phyloP scores from a whole-genome alignment of 1,140 invertebrate species.

The Macrotrachela quadricornifera region DNA sequence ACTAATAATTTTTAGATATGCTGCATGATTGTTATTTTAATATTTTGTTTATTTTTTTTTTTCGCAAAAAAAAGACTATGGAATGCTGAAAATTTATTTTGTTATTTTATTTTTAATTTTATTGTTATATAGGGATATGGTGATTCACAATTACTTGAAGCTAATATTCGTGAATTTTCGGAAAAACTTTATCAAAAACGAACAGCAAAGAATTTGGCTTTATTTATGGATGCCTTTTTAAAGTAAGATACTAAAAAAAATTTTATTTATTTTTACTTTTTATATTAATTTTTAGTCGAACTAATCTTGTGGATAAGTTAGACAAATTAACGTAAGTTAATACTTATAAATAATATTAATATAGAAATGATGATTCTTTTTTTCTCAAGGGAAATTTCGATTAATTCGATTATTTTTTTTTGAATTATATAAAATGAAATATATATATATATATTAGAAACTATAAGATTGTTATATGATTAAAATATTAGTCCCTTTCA shows the following conservation, averaged over 20 bases:
- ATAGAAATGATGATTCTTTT: too few species aligned
- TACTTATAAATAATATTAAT: too few species aligned
- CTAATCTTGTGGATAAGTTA: too few species aligned
- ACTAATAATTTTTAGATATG: neutral
- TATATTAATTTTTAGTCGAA: too few species aligned
- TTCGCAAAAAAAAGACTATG: neutral
- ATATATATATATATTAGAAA: too few species aligned
- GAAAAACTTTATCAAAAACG: neutral
- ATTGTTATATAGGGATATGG: neutral
- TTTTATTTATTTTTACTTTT: too few species aligned
- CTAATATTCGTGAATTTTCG: neutral
- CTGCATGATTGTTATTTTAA: neutral
- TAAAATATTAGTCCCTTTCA: too few species aligned
- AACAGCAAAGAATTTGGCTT: conserved; percentile 7
- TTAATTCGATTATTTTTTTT: too few species aligned
- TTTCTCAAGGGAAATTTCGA: too few species aligned
- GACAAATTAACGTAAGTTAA: too few species aligned
- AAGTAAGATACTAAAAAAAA: neutral
- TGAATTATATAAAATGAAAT: too few species aligned
- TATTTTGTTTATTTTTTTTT: neutral
- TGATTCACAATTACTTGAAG: neutral
- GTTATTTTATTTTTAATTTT: neutral
- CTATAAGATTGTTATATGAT: too few species aligned
- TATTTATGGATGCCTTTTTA: conserved; percentile 9
- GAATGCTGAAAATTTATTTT: neutral